Evolutionary conservation across 2,888 invertebrate genomes (phyloP), one percentile per base, ranked within the genome.

Genomic region (Pomacea canaliculata): DNA sequence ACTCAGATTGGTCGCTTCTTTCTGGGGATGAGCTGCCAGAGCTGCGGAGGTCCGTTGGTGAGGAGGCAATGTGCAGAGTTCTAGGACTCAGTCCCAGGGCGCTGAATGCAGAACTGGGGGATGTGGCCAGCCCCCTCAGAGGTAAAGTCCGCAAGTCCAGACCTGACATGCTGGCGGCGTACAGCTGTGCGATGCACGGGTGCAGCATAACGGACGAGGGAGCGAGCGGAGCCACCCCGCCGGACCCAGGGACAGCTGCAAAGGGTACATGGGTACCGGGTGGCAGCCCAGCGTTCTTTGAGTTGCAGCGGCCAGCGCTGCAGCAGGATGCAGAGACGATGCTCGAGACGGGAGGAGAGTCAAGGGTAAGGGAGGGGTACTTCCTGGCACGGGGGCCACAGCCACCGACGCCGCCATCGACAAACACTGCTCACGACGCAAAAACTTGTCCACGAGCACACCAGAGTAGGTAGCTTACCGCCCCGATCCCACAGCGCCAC

Each of bases 191-290:
- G 19, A 77, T 23, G 48, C 70, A 71, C 51, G 73, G 73, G 73
- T 77, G 79, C 12, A 73, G 51, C 19, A 70, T 37, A 10, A 68
- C 46, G 51, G 74, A 71, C 23, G 62, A 71, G n/a, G 79, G 49
- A 13, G 71, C 46, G n/a, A 71, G 46, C 0, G 27, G 46, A 1
- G 71, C 51, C 23, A 63, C 23, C 12, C 19, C 23, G 9, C 60
- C 37, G 48, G 71, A 19, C 37, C 62, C 60, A 2, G 23, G 76
- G 63, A 49, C 70, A 12, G 46, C 37, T 18, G 49, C 46, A 51
- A 12, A 19, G 18, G 23, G 56, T 16, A n/a, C 62, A 67, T 1
- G 72, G 19, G 10, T 62, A 65, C 62, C 73, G 49, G 46, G 76
- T 37, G 67, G 67, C 27, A 68, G 37, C 8, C 27, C 37, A 67